phyloP scores from a whole-genome alignment of 2,888 invertebrate species.

The Drosophila histrio region DNA sequence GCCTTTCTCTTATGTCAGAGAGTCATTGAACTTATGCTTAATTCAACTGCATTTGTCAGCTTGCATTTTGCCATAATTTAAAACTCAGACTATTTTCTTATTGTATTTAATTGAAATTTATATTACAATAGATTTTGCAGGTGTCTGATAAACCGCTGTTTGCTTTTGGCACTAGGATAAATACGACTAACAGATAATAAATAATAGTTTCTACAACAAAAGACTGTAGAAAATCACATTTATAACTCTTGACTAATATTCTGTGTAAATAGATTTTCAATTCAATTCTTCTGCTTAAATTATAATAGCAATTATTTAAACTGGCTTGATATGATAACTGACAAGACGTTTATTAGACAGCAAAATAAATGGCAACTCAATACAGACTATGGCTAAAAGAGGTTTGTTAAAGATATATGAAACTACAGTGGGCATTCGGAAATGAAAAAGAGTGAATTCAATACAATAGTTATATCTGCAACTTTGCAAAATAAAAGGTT shows the following conservation, averaged over 20 bases:
- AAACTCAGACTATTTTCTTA: conserved; percentile 20
- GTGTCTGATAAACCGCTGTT: background rate
- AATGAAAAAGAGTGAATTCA: too few species aligned
- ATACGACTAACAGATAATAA: conserved; percentile 8
- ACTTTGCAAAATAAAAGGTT: too few species aligned
- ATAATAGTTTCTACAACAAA: background rate
- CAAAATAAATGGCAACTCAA: background rate
- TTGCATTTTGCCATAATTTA: conserved; percentile 23
- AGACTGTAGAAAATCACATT: background rate
- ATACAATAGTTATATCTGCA: too few species aligned
- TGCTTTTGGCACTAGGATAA: conserved; percentile 8
- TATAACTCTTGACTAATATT: conserved; percentile 5
- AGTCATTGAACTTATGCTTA: conserved; percentile 56
- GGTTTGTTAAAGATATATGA: background rate
- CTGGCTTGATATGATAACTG: background rate
- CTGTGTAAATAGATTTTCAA: conserved; percentile 16
- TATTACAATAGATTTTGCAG: background rate
- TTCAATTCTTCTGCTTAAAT: conserved; percentile 1
- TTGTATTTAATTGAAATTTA: background rate
- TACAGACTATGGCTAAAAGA: background rate
- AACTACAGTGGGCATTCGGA: too few species aligned
- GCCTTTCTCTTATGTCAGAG: conserved; percentile 30
- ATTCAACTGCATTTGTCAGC: conserved; percentile 6
- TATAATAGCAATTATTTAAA: conserved; percentile 28
- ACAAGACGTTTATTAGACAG: conserved; percentile 5